Evolutionary conservation across 2,888 invertebrate species (phyloP).

Genomic region (Amiota mariae): DNA sequence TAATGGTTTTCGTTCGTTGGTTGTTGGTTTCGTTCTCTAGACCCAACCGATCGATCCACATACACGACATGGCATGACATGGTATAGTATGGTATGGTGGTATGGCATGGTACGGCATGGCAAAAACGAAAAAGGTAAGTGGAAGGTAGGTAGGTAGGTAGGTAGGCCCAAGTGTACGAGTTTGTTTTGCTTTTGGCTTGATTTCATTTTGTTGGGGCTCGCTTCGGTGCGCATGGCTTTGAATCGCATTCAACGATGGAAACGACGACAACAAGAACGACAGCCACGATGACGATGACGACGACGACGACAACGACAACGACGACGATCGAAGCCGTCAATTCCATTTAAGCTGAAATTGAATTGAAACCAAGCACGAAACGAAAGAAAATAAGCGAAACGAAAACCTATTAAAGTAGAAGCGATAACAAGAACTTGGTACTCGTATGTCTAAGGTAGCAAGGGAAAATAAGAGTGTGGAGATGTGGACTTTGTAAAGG

Average conservation of each 20-base stretch:
- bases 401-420: background rate
- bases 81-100: too few relatives aligned
- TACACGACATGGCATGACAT: too few relatives aligned
- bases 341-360: slow-evolving; percentile 28
- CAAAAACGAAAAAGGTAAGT: too few relatives aligned
- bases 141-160: background rate
- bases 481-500: too few relatives aligned
- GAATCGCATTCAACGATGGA: background rate
- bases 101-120: too few relatives aligned
- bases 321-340: slow-evolving; percentile 16
- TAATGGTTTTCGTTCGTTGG: too few relatives aligned
- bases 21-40: too few relatives aligned
- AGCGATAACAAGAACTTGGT: too few relatives aligned
- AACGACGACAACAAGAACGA: background rate
- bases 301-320: too few relatives aligned
- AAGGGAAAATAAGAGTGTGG: too few relatives aligned
- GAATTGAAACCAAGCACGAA: slow-evolving; percentile 20
- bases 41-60: too few relatives aligned
- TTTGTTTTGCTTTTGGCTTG: background rate
- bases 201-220: background rate
- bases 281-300: background rate
- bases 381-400: background rate
- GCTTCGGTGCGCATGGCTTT: background rate
- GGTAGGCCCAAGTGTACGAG: background rate
- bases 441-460: too few relatives aligned